phyloP scores from a whole-genome alignment of 1,140 invertebrate genomes.

The Asbolus verrucosus region DNA sequence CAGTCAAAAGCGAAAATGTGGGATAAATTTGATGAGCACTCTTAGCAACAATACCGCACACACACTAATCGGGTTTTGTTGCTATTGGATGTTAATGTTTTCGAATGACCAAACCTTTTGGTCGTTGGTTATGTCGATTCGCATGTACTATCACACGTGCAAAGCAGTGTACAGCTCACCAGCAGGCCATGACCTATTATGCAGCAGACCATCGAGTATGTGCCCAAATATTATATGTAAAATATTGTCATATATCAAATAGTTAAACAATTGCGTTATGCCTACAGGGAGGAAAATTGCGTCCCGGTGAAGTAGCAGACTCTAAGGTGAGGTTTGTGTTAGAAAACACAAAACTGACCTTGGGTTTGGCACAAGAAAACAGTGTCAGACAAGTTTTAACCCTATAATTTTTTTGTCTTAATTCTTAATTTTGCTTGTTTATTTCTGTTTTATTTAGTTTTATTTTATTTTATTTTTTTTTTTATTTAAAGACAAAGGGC shows the following conservation, averaged over 20 bases:
- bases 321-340: constrained; percentile 81
- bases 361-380: constrained; percentile 60
- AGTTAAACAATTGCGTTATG: constrained; percentile 47
- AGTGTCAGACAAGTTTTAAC: constrained; percentile 34
- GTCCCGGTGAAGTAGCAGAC: constrained; percentile 83
- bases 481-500: constrained; percentile 66
- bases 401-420: constrained; percentile 33
- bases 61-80: constrained; percentile 20
- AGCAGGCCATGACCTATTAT: constrained; percentile 30
- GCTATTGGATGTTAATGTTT: background rate
- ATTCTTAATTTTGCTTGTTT: constrained; percentile 54
- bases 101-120: constrained; percentile 3
- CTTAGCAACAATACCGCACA: constrained; percentile 16
- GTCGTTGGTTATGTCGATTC: constrained; percentile 24
- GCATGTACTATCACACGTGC: constrained; percentile 43
- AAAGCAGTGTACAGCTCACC: constrained; percentile 38
- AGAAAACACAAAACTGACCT: constrained; percentile 73
- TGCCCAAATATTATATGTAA: constrained; percentile 27
- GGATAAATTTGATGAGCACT: constrained; percentile 3
- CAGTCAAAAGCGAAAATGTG: background rate
- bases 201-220: constrained; percentile 30
- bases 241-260: constrained; percentile 7
- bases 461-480: constrained; percentile 59
- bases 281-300: constrained; percentile 72
- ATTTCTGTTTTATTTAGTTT: too few relatives aligned